Conservation (phyloP, 2,113 vertebrate genomes). For the Machaerirhynchus nigripectus region DNA sequence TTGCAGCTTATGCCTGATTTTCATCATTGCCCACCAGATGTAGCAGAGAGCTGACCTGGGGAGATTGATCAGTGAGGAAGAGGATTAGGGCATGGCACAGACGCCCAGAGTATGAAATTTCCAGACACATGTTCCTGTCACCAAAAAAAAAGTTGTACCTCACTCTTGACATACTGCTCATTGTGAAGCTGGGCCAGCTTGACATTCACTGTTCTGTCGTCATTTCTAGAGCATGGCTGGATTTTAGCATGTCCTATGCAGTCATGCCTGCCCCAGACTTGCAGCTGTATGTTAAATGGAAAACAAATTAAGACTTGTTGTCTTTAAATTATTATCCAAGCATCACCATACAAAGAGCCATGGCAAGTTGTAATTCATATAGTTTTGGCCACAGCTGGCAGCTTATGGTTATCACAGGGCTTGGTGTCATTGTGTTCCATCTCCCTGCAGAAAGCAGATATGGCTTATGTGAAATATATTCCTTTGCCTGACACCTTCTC, state of each 20-base stretch:
- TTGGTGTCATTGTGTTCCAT: not conserved
- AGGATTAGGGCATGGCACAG: not conserved
- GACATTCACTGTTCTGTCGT: not conserved
- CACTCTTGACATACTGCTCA: not conserved
- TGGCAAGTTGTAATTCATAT: not conserved
- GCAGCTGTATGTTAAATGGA: not conserved
- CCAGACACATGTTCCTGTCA: not conserved
- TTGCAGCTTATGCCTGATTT: not conserved
- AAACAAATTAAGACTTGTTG: not conserved
- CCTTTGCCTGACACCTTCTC: not conserved
- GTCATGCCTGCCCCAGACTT: not conserved
- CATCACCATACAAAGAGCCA: not conserved
- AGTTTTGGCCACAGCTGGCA: not conserved
- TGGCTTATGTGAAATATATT: not conserved
- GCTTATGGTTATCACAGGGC: not conserved
- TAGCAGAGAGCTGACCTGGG: not conserved
- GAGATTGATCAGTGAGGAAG: not conserved
- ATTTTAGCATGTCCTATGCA: not conserved
- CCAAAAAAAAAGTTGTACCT: not conserved
- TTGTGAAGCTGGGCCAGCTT: not conserved
- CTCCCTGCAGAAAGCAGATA: not conserved
- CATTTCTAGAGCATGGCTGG: not conserved
- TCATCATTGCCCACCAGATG: not conserved
- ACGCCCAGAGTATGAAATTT: not conserved
- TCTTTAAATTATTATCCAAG: conserved; percentile 5